Percentiles rank a stretch among this genome's conserved stretches.
phyloP scores from a whole-genome alignment of 2,888 invertebrate genomes.

The Nowickia ferox region DNA sequence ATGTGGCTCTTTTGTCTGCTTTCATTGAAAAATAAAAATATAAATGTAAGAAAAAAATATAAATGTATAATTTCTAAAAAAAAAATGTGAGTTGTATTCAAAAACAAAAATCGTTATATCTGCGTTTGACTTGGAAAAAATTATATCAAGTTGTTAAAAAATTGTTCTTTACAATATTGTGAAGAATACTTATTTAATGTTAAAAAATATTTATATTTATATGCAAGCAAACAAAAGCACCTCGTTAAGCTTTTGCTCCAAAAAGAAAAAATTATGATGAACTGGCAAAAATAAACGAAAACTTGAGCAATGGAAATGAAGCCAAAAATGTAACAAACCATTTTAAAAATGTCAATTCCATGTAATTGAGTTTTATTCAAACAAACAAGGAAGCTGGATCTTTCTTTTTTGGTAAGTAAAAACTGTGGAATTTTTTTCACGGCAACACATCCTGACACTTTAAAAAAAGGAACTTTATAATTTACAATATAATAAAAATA shows the following conservation, averaged over 20 bases:
- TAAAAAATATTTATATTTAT: neutral
- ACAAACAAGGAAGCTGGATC: neutral
- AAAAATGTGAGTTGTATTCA: no score
- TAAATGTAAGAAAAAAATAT: no score
- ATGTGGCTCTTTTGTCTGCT: no score
- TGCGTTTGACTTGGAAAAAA: no score
- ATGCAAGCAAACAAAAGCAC: conserved; percentile 29
- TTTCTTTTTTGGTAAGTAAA: neutral
- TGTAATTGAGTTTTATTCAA: conserved; percentile 78
- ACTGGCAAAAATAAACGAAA: conserved; percentile 19
- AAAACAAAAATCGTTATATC: no score
- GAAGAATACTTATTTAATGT: neutral
- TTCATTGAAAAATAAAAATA: no score
- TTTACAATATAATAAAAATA: no score
- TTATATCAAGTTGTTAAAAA: no score
- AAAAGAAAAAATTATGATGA: neutral
- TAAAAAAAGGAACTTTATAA: no score
- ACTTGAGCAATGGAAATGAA: conserved; percentile 79
- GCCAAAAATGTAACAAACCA: conserved; percentile 58
- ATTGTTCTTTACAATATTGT: neutral
- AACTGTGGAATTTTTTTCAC: neutral
- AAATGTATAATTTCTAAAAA: no score
- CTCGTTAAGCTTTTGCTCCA: conserved; percentile 34
- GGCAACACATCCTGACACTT: no score
- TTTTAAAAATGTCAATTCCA: conserved; percentile 79